Base-by-base conservation (phyloP, 2,113 vertebrate genomes). In the Ptyas mucosa region DNA sequence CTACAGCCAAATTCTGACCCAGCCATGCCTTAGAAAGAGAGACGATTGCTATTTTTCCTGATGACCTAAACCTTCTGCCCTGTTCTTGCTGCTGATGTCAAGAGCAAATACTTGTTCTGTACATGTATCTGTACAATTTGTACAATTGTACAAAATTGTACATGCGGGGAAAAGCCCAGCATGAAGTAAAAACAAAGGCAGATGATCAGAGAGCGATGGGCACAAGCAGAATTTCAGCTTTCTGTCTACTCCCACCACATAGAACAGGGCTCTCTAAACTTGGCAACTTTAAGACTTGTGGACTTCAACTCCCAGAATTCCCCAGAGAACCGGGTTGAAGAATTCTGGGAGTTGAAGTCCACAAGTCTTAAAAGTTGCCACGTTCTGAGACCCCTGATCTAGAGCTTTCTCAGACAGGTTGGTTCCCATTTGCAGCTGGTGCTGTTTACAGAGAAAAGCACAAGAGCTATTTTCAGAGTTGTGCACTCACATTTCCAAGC, bases 391-490 rank as follows among this genome's bases (percentile, higher is more conserved):
- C 10, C 86, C 69, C 54, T 5, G 10, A n/a, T 12, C 3, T 85
- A 49, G 85, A 23, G 23, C 52, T 53, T 81, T 21, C 0, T 12
- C 1, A 1, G 26, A 5, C 39, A 0, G 0, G 18, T 69, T 4
- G 61, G 57, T 24, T 20, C 14, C 57, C 5, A 34, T 39, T 18
- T 6, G 57, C 4, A 39, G 85, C 64, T 90, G n/a, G 64, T 87
- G 14, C 85, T 91, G 34, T 51, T 51, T 8, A 3, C 10, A 34
- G 26, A 34, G 34, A 58, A 88, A 23, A 0, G 18, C 0, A 39
- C 3, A 3, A 34, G 26, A 12, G 46, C 87, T 64, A 61, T 49
- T 54, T 52, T 46, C 75, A 26, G 0, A 1, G 14, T 3, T 29
- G 81, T 29, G 51, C 11, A 14, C 88, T 24, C 64, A 21, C 91